phyloP scores from a whole-genome alignment of 2,113 vertebrate species.

The Gopherus flavomarginatus region DNA sequence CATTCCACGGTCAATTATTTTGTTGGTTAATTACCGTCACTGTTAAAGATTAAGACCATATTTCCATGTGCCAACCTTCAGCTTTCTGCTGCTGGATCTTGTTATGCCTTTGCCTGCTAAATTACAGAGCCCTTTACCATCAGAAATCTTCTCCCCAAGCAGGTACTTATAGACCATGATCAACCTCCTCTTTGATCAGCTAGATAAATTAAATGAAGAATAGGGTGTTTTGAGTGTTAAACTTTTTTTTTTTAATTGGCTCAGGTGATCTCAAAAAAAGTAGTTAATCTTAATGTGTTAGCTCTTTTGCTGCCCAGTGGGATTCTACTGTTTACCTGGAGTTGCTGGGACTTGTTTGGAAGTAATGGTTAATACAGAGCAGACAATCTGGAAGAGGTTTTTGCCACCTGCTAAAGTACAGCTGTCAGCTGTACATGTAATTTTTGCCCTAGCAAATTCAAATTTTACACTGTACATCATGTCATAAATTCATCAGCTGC shows the following conservation, averaged over 20 bases:
- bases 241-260: not conserved
- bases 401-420: not conserved
- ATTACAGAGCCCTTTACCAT: not conserved
- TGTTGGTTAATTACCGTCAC: not conserved
- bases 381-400: not conserved
- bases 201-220: not conserved
- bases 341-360: not conserved
- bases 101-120: not conserved
- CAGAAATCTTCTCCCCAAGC: not conserved
- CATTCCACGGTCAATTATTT: not conserved
- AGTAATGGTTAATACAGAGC: not conserved
- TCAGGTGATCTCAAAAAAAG: not conserved
- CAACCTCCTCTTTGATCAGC: not conserved
- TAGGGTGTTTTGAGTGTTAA: not conserved
- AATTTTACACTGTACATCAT: not conserved
- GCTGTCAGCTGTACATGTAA: not conserved
- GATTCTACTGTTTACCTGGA: not conserved
- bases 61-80: not conserved
- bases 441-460: not conserved
- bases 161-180: accelerated
- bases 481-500: accelerated
- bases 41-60: not conserved
- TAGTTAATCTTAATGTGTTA: not conserved
- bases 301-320: not conserved
- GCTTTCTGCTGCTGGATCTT: not conserved